Evolutionary conservation across 1,140 invertebrate species (phyloP), one percentile per base, ranked within the genome.

Genomic region (Drosophila subpulchrella): DNA sequence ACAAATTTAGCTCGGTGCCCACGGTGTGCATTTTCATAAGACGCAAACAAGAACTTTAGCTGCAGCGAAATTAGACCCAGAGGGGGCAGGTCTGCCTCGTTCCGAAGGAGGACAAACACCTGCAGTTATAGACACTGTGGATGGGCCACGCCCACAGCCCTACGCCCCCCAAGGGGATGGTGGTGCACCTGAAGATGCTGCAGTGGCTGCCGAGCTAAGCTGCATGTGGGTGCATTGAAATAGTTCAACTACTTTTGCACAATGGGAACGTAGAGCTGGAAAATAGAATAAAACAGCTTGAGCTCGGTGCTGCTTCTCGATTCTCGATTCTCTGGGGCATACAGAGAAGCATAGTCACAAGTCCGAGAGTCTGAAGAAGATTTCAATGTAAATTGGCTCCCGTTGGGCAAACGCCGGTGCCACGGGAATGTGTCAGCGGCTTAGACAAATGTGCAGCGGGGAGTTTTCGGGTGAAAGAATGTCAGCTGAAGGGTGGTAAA

Each of bases 21-120:
- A 54, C 57, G 65, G 73, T 84, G 50, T 75, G 74, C 75, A 68
- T 66, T 83, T 85, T 75, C 61, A 78, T 75, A 85, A 85, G 82
- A 85, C 79, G 84, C 81, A 85, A 85, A 85, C 81, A 85, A 81
- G 65, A 85, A 85, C 81, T 85, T 81, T 85, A 72, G 81, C 81
- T 84, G 81, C 81, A 84, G 72, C 77, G 61, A 80, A 84, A 84
- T 84, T 84, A 84, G 81, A 84, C 58, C 66, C 66, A 44, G 39
- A 65, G 46, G 56, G 42, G 59, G 57, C 50, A 39, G 41, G 47
- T 44, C 59, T 46, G 32, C 8, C 32, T 34, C 8, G 32, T 34
- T 63, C 39, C 57, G 59, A 77, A 58, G 53, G 75, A 78, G 65
- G 46, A 62, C 73, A 81, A 81, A 85, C 81, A 85, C 81, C 81